phyloP scores from a whole-genome alignment of 2,888 invertebrate species.

The Baccha elongata region DNA sequence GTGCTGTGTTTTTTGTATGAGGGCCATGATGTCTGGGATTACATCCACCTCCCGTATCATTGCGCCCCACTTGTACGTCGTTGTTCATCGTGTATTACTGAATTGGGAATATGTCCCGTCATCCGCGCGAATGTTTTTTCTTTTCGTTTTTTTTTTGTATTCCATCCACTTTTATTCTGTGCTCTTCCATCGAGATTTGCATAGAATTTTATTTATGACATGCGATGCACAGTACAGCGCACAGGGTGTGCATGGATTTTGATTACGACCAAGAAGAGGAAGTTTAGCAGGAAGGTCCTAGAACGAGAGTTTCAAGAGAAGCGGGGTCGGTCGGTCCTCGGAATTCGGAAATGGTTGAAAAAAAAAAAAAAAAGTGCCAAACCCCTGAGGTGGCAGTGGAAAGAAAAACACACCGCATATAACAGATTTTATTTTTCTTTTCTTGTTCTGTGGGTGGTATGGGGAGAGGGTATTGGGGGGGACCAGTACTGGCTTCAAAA shows the following conservation, averaged over 20 bases:
- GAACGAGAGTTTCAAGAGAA: constrained; percentile 11
- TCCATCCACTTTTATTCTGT: constrained; percentile 28
- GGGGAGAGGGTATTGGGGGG: background rate
- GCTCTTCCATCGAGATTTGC: constrained; percentile 63
- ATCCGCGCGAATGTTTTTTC: constrained; percentile 30
- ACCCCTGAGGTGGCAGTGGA: constrained; percentile 45
- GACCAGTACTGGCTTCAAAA: constrained; percentile 38
- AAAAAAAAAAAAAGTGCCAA: constrained; percentile 30
- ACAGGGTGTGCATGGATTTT: constrained; percentile 58
- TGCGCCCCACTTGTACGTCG: constrained; percentile 14
- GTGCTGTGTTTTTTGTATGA: constrained; percentile 49
- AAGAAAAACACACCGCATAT: constrained; percentile 68
- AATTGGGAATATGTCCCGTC: constrained; percentile 67
- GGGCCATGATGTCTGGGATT: constrained; percentile 66
- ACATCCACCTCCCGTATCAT: constrained; percentile 40
- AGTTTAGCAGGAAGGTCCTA: constrained; percentile 33
- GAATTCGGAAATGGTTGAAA: constrained; percentile 6
- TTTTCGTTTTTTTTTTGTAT: constrained; percentile 3
- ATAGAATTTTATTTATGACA: constrained; percentile 73
- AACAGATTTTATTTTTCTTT: constrained; percentile 52
- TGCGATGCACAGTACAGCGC: constrained; percentile 56
- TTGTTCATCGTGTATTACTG: constrained; percentile 52
- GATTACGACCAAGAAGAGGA: constrained; percentile 27
- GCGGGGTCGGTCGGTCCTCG: constrained; percentile 8
- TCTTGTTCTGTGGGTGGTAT: background rate